A percentile compares a stretch with the other conserved stretches of the same genome.
Conservation (phyloP, 2,113 vertebrate genomes). For the Ammodytes marinus region DNA sequence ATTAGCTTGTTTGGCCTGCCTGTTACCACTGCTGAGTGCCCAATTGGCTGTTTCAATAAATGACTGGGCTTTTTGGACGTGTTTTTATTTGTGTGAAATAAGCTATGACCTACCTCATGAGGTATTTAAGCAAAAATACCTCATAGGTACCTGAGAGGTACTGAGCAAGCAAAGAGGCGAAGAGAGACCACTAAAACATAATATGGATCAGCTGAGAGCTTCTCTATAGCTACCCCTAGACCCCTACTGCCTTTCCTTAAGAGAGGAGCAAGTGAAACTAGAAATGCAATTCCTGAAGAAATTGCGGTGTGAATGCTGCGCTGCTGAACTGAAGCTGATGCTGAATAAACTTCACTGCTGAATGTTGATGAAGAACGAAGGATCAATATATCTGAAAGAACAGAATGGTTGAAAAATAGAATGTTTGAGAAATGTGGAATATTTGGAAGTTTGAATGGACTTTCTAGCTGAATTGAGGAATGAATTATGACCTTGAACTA, state of each 20-base stretch:
- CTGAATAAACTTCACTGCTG: too few species aligned
- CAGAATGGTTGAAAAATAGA: too few species aligned
- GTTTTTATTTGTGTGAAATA: conserved; percentile 16
- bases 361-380: too few species aligned
- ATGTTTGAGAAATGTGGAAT: too few species aligned
- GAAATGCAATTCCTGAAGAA: too few species aligned
- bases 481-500: too few species aligned
- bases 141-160: conserved; percentile 7
- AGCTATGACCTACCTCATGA: conserved; percentile 2
- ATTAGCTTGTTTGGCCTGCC: conserved; percentile 58
- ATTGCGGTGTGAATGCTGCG: too few species aligned
- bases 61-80: conserved; percentile 30
- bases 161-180: conserved; percentile 33
- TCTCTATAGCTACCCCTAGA: conserved; percentile 39
- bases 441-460: too few species aligned
- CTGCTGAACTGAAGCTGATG: too few species aligned
- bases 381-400: too few species aligned
- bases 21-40: conserved; percentile 45
- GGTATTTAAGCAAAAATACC: neutral
- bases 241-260: conserved; percentile 25
- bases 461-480: too few species aligned
- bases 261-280: neutral
- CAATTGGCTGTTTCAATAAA: conserved; percentile 55
- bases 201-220: conserved; percentile 46
- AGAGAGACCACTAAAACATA: conserved; percentile 39